Evolutionary conservation across 2,113 vertebrate genomes (phyloP), one percentile per base, ranked within the genome.

Genomic region (Hippolais icterina): DNA sequence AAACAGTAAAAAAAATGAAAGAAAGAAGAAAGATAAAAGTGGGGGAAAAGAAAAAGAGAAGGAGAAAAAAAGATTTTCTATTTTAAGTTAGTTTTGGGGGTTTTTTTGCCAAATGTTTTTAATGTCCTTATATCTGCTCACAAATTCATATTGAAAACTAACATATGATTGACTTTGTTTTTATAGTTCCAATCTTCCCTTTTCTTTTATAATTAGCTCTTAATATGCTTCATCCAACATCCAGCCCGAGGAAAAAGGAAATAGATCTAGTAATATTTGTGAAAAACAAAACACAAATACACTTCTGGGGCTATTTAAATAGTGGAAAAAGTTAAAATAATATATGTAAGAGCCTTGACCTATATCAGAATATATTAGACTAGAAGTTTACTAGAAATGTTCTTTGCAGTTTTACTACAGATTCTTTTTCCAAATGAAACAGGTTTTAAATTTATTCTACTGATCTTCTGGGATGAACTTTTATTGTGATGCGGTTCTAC

Each of bases 1-100:
- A 29, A 56, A 16, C 4, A 33, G 11, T 7, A 5, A 39, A n/a
- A 22, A 15, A n/a, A 22, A 15, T 23, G 1, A 64, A 63, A 46
- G 11, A 27, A 19, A 21, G 5, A 21, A 15, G 12, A 27, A 41
- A 20, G 7, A 15, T 5, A 10, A 33, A 16, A 31, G n/a, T n/a
- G 4, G 5, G 3, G 2, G 3, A 2, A 68, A 18, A 13, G 3
- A 2, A 21, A 22, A 20, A 31, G 2, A n/a, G 28, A 46, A 46
- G 4, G 8, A 12, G 4, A 72, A 28, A 54, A 54, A 56, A 4
- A 47, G 6, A 7, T 9, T 10, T 35, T 1, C 11, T 56, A 60
- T 60, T 64, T 28, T 7, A 49, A 9, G 7, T 12, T 24, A 3
- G 4, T 44, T 69, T 57, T 21, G 10, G 7, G 4, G 3, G 2